Evolutionary conservation across 2,113 vertebrate species (phyloP).

Genomic region (Perccottus glenii): DNA sequence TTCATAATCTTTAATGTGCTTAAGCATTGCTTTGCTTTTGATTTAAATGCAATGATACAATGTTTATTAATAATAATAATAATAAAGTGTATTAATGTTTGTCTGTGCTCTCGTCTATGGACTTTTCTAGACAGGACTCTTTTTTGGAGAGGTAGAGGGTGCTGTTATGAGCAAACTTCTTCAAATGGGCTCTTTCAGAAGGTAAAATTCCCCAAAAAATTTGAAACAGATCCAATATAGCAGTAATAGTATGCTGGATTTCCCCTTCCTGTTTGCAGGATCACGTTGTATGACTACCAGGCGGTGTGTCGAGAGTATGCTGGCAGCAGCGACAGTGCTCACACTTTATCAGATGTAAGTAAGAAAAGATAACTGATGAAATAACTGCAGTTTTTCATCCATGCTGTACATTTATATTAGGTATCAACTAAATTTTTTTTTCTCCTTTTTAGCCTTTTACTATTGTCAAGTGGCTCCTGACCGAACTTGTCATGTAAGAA

Average conservation of each 20-base stretch:
- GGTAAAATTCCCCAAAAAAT: slow-evolving; percentile 75
- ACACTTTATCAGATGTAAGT: slow-evolving; percentile 89
- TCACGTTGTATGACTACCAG: slow-evolving; percentile 96
- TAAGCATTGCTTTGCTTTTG: background rate
- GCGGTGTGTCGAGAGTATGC: slow-evolving; percentile 92
- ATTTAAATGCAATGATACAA: background rate
- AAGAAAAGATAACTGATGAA: background rate
- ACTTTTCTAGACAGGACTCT: slow-evolving; percentile 87
- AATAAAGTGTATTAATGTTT: too few species aligned
- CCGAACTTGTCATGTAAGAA: slow-evolving; percentile 95
- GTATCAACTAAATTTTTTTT: background rate
- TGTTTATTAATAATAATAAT: too few species aligned
- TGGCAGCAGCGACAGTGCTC: slow-evolving; percentile 91
- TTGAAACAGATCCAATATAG: too few species aligned
- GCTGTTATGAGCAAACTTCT: slow-evolving; percentile 98
- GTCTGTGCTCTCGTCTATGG: background rate
- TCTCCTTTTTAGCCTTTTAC: slow-evolving; percentile 88
- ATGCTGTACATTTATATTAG: background rate
- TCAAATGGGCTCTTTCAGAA: slow-evolving; percentile 97
- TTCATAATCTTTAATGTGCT: background rate
- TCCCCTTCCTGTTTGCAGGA: slow-evolving; percentile 77
- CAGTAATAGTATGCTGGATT: background rate
- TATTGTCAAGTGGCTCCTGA: slow-evolving; percentile 93
- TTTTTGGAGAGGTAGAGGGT: slow-evolving; percentile 96
- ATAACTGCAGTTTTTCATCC: background rate